These are phyloP conservation scores for Abramis brama DNA, from an alignment of 2,113 vertebrate species.

Conservation along the genomic window DNA sequence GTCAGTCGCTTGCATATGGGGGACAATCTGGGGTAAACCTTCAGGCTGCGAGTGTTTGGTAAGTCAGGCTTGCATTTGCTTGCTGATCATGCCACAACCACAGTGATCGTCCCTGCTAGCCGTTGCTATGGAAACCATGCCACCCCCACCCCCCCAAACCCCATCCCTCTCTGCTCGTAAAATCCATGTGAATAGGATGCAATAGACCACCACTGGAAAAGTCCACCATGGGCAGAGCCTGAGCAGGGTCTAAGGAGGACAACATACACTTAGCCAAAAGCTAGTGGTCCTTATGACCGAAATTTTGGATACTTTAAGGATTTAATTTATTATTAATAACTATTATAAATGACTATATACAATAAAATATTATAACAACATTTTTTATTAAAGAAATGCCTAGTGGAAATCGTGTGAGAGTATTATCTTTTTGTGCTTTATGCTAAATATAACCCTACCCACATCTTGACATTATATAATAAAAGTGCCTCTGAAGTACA, in stretches of 20 bases:
- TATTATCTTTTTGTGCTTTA: background rate
- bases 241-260: background rate
- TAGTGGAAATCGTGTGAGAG: background rate
- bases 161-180: conserved; percentile 49
- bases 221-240: conserved; percentile 4
- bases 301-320: too few species aligned
- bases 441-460: conserved; percentile 8
- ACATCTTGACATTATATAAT: conserved; percentile 32
- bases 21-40: conserved; percentile 22
- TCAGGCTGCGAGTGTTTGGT: conserved; percentile 46
- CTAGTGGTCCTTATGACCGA: background rate
- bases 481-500: background rate
- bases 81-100: conserved; percentile 53
- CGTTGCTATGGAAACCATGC: conserved; percentile 54
- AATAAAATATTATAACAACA: background rate
- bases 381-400: background rate
- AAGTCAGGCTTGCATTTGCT: conserved; percentile 51
- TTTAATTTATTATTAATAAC: background rate
- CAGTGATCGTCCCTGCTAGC: conserved; percentile 47
- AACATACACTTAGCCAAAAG: background rate
- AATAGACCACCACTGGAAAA: conserved; percentile 40
- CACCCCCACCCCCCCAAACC: conserved; percentile 23
- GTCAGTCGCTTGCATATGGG: conserved; percentile 16
- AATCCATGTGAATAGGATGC: conserved; percentile 51
- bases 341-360: background rate